These are phyloP conservation scores for Lochmaea capreae DNA, from an alignment of 2,888 invertebrate species.

Conservation along the genomic window DNA sequence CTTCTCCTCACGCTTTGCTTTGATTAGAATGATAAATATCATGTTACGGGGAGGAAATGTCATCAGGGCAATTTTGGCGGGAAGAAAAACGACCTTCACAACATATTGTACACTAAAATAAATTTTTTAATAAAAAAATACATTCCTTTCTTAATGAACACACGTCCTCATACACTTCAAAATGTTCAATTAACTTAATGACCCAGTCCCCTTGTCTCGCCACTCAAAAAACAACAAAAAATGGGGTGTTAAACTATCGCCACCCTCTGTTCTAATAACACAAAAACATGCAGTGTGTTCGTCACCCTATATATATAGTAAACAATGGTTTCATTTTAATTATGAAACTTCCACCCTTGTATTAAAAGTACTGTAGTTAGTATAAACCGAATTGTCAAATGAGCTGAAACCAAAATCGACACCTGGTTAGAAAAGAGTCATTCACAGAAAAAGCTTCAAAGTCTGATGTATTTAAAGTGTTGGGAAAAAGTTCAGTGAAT, in stretches of 20 bases:
- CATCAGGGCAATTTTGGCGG: constrained; percentile 25
- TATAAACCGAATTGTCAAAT: constrained; percentile 14
- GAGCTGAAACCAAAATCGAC: neutral
- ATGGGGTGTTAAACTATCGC: constrained; percentile 34
- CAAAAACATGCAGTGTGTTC: constrained; percentile 22
- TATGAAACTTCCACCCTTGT: constrained; percentile 27
- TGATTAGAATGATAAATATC: constrained; percentile 43
- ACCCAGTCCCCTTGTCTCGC: constrained; percentile 12
- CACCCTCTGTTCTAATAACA: constrained; percentile 27
- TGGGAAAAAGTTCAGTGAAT: too few relatives aligned
- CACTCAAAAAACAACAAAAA: constrained; percentile 18
- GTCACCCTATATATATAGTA: constrained; percentile 15
- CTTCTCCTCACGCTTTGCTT: constrained; percentile 9
- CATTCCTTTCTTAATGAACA: neutral
- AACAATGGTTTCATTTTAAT: constrained; percentile 32
- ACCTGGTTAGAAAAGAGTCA: neutral
- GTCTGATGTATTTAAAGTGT: too few relatives aligned
- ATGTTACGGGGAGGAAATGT: constrained; percentile 34
- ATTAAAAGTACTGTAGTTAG: constrained; percentile 12
- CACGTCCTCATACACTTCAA: constrained; percentile 18
- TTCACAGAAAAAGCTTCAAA: too few relatives aligned
- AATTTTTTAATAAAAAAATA: neutral
- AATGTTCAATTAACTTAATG: constrained; percentile 26
- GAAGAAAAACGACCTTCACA: constrained; percentile 20
- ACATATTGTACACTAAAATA: neutral